Percentiles rank a stretch among this genome's conserved stretches.
Evolutionary conservation across 2,888 invertebrate species (phyloP).

Genomic region (Arctia plantaginis): DNA sequence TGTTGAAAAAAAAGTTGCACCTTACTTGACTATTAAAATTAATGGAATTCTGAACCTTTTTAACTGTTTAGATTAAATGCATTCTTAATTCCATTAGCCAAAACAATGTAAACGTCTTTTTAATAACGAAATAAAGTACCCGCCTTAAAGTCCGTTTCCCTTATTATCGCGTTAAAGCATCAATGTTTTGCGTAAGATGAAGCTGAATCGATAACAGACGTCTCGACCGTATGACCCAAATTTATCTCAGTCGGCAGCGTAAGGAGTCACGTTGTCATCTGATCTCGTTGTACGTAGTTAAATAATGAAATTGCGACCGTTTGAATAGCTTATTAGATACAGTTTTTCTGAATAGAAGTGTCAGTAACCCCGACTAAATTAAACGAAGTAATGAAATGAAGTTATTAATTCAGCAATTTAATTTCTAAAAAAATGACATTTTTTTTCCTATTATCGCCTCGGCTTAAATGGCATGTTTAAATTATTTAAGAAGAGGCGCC

Average conservation of each 20-base stretch:
- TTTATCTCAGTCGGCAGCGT: constrained; percentile 56
- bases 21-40: background rate
- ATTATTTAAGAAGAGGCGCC: no score
- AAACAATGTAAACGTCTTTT: background rate
- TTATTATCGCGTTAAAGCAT: constrained; percentile 23
- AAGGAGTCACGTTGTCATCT: constrained; percentile 29
- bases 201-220: constrained; percentile 75
- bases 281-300: constrained; percentile 8
- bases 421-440: background rate
- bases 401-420: background rate
- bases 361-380: background rate
- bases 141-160: constrained; percentile 3
- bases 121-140: background rate
- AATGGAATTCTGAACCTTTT: background rate
- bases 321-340: background rate
- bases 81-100: background rate
- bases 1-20: background rate
- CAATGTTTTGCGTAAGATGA: constrained; percentile 68
- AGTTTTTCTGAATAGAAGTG: background rate
- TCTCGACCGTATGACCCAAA: constrained; percentile 78
- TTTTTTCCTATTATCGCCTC: background rate
- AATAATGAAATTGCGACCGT: background rate
- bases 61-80: no score
- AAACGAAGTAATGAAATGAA: background rate
- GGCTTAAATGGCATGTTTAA: no score